Conservation (phyloP, 1,140 invertebrate species). For the Drosophila lini region DNA sequence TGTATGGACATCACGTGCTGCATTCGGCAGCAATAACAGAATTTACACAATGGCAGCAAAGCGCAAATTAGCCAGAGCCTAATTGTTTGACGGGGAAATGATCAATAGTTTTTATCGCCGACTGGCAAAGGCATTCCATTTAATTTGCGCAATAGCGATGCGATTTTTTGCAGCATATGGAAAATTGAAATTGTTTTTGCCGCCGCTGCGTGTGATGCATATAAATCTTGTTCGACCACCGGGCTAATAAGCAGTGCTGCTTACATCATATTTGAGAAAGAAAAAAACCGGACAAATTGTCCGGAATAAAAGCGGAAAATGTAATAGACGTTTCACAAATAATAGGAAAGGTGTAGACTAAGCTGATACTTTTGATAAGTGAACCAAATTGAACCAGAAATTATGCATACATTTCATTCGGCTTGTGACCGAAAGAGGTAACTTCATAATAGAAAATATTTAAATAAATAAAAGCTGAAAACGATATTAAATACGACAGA, state of each 20-base stretch:
- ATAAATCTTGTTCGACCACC: constrained; percentile 61
- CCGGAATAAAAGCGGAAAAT: neutral
- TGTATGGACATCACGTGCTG: constrained; percentile 44
- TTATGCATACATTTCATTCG: neutral
- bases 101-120: constrained; percentile 28
- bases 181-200: constrained; percentile 61
- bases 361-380: neutral
- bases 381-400: neutral
- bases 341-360: neutral
- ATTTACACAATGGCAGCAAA: constrained; percentile 23
- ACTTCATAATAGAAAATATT: neutral
- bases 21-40: constrained; percentile 26
- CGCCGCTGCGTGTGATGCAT: constrained; percentile 48
- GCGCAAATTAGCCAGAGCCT: constrained; percentile 34
- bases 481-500: neutral
- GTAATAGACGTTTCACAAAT: neutral
- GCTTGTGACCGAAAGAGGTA: too few species aligned
- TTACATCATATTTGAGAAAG: constrained; percentile 4
- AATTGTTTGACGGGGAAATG: constrained; percentile 38
- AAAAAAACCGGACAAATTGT: neutral
- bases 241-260: constrained; percentile 45
- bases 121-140: constrained; percentile 17
- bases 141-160: constrained; percentile 32
- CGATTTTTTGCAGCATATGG: constrained; percentile 31
- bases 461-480: too few species aligned